Evolutionary conservation across 2,888 invertebrate species (phyloP).

Genomic region (Caenorhabditis sp.): DNA sequence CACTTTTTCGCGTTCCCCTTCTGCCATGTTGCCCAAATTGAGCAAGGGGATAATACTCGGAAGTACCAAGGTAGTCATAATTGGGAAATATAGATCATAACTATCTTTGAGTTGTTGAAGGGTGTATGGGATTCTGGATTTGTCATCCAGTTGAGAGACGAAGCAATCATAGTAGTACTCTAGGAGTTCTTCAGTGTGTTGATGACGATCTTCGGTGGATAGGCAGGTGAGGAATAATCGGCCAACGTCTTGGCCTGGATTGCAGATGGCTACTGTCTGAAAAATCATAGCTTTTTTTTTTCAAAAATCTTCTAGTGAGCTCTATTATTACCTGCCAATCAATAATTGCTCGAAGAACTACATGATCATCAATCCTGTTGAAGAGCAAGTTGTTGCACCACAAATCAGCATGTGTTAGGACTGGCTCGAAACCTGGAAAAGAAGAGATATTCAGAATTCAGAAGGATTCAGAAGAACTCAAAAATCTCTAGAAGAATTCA

Average conservation of each 20-base stretch:
- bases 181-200: constrained; percentile 14
- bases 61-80: not conserved
- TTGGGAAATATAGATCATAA: not conserved
- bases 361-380: constrained; percentile 11
- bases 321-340: constrained; percentile 20
- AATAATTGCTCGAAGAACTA: constrained; percentile 27
- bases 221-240: not conserved
- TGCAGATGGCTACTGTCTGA: not conserved
- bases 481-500: not conserved
- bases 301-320: too few species aligned
- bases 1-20: constrained; percentile 1
- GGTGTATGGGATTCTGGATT: not conserved
- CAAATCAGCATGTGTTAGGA: constrained; percentile 27
- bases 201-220: constrained; percentile 14
- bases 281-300: too few species aligned
- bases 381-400: constrained; percentile 31
- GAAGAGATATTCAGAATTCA: not conserved
- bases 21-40: not conserved
- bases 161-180: constrained; percentile 30
- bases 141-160: constrained; percentile 7
- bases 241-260: not conserved
- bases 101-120: constrained; percentile 10
- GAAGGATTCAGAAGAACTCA: not conserved
- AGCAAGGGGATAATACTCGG: not conserved
- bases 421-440: constrained; percentile 19